phyloP scores from a whole-genome alignment of 2,888 invertebrate genomes.

The Volucella inanis region DNA sequence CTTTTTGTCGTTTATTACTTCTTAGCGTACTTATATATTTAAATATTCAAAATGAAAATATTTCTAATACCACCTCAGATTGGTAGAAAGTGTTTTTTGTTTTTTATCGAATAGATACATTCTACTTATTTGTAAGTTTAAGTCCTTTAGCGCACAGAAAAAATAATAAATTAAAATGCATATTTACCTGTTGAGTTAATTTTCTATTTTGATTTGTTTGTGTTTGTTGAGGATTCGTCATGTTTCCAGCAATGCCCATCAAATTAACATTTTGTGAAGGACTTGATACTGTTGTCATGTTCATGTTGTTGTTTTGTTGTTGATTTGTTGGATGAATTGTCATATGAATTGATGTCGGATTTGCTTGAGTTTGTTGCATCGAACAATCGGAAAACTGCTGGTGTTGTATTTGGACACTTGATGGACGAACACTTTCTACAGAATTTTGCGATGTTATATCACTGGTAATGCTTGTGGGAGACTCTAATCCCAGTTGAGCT shows the following conservation, averaged over 20 bases:
- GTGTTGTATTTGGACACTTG: constrained; percentile 84
- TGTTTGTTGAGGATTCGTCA: constrained; percentile 78
- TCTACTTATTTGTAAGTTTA: too few species aligned
- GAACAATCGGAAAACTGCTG: constrained; percentile 87
- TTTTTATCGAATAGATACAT: too few species aligned
- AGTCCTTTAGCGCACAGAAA: not conserved
- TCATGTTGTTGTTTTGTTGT: constrained; percentile 81
- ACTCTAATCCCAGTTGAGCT: constrained; percentile 92
- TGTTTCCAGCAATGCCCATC: constrained; percentile 77
- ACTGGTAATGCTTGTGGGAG: constrained; percentile 93
- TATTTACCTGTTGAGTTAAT: constrained; percentile 80
- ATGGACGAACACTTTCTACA: constrained; percentile 85
- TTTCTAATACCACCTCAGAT: too few species aligned
- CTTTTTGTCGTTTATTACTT: too few species aligned
- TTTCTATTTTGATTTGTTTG: constrained; percentile 80
- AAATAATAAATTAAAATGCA: not conserved
- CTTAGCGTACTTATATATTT: too few species aligned
- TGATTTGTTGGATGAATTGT: constrained; percentile 87
- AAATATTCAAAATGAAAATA: too few species aligned
- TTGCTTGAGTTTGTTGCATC: constrained; percentile 85
- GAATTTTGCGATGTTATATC: constrained; percentile 91
- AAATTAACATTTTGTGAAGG: constrained; percentile 82
- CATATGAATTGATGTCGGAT: constrained; percentile 84
- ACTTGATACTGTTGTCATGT: constrained; percentile 83
- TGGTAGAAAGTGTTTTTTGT: too few species aligned